Base-by-base conservation (phyloP, 92 coral and sea anemone genomes). In the Umimayanthus chanpuru region DNA sequence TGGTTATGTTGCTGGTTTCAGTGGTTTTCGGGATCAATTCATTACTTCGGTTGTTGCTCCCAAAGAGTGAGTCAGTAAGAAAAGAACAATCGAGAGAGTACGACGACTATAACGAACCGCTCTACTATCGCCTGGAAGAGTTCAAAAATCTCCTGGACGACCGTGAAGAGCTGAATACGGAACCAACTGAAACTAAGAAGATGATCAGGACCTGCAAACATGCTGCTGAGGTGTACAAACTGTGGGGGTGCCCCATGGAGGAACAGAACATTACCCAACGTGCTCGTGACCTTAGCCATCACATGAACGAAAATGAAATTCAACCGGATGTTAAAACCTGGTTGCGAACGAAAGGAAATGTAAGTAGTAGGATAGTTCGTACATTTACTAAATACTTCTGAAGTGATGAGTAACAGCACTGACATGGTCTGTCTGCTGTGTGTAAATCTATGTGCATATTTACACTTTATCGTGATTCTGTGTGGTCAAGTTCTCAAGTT, bases 81-180 rank as follows among this genome's bases (percentile, higher is more conserved):
- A 77, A 77, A 44, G 81, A 40, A 25, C 25, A 14, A 5, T 77
- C 81, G 14, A 43, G 81, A 23, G 81, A 77, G 53, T 16, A 20
- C 39, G 30, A 40, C 10, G 81, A 77, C 53, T 77, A 77, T 61
- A 77, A 44, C 15, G 58, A 77, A 43, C 81, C 81, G 16, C 81
- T 77, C 5, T 44, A 77, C 30, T 43, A 43, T 25, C 49, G 81
- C 15, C 28, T 77, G 61, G 29, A 43, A n/a, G 81, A 77, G 81
- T 43, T 41, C 58, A 77, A n/a, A 61, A 7, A 4, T 4, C 58
- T 77, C 21, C 16, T 77, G 29, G 53, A 26, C 61, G 18, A 77
- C 2, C 25, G 7, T 11, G 53, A 39, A 77, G 16, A 77, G 18
- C 20, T 18, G 32, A 20, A 11, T 40, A 32, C 40, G 21, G 53